phyloP scores from a whole-genome alignment of 2,797 vertebrate species.

The Agapornis canus region DNA sequence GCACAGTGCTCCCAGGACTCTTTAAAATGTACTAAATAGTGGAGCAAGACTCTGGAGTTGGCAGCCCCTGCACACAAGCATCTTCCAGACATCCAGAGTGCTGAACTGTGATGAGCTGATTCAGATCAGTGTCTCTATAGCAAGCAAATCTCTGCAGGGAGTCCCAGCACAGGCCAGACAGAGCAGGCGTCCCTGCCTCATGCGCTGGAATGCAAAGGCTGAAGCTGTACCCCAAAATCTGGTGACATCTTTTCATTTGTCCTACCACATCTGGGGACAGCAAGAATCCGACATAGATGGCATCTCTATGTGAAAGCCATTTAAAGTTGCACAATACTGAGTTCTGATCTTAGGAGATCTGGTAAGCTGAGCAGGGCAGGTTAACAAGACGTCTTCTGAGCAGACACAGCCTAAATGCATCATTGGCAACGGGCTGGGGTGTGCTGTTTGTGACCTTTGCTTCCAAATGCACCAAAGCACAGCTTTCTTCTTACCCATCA shows the following conservation, averaged over 20 bases:
- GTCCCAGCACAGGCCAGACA: background rate
- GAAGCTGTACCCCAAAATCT: background rate
- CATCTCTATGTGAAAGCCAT: background rate
- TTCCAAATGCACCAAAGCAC: conserved; percentile 7
- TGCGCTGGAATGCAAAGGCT: background rate
- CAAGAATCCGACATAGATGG: background rate
- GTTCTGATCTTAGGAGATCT: background rate
- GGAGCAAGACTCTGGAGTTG: background rate
- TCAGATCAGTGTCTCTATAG: background rate
- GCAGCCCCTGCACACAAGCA: background rate
- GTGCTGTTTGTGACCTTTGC: conserved; percentile 3
- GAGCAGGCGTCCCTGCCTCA: background rate
- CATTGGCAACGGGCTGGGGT: background rate
- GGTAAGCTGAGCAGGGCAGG: background rate
- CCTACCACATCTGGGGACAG: background rate
- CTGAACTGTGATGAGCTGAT: background rate
- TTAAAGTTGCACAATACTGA: background rate
- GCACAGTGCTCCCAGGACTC: background rate
- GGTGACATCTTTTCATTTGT: background rate
- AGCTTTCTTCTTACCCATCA: conserved; percentile 7
- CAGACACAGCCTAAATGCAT: background rate
- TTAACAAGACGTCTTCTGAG: background rate
- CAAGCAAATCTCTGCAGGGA: background rate
- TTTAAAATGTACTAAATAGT: background rate
- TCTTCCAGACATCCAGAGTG: background rate